These are phyloP conservation scores for Mimumesa dahlbomi DNA, from an alignment of 2,888 invertebrate genomes.

Conservation along the genomic window DNA sequence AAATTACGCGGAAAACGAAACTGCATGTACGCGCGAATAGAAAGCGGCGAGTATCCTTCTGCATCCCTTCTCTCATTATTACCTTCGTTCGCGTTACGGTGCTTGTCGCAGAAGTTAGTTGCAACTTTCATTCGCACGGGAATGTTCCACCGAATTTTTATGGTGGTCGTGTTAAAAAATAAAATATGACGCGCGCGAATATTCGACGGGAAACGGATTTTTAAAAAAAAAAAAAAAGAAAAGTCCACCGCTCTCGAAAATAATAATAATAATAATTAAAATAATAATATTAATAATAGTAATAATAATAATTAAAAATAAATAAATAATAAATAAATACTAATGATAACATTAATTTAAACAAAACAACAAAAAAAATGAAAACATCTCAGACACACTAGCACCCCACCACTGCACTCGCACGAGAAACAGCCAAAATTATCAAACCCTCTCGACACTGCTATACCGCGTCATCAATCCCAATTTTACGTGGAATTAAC, in stretches of 20 bases:
- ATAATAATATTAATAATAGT: constrained; percentile 22
- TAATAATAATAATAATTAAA: constrained; percentile 31
- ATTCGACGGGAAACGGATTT: constrained; percentile 45
- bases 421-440: constrained; percentile 55
- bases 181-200: constrained; percentile 40
- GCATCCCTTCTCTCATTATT: constrained; percentile 3
- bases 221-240: too few species aligned
- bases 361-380: too few species aligned
- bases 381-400: constrained; percentile 48
- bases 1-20: constrained; percentile 14
- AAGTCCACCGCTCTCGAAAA: constrained; percentile 42
- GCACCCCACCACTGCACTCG: constrained; percentile 53
- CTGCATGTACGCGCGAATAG: background rate
- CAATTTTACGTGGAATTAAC: constrained; percentile 69
- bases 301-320: constrained; percentile 26
- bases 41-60: background rate
- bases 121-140: background rate
- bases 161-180: constrained; percentile 17
- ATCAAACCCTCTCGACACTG: constrained; percentile 68
- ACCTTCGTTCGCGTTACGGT: background rate
- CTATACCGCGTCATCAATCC: constrained; percentile 68
- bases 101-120: background rate
- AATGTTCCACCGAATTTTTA: constrained; percentile 23
- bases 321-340: constrained; percentile 19
- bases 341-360: constrained; percentile 22